phyloP scores from a whole-genome alignment of 2,888 invertebrate species.

The Anoplius nigerrimus region DNA sequence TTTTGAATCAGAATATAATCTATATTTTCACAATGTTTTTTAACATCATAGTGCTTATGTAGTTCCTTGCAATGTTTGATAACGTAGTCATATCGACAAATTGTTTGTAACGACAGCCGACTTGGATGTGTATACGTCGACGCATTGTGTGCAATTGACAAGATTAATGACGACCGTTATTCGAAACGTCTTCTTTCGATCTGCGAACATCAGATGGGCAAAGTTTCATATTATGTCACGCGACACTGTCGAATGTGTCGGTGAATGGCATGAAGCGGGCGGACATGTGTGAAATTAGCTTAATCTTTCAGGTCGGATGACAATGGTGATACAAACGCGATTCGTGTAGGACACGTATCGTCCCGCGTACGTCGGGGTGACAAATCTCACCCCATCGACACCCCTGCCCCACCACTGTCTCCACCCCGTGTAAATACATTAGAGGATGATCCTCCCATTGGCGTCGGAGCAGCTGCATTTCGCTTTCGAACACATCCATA shows the following conservation, averaged over 20 bases:
- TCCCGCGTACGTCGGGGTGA: constrained; percentile 65
- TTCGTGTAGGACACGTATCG: constrained; percentile 72
- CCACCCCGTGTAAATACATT: constrained; percentile 73
- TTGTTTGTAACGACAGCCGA: too few relatives aligned
- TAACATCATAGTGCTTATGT: too few relatives aligned
- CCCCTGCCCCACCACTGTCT: constrained; percentile 58
- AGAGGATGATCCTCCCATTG: constrained; percentile 74
- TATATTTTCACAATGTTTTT: too few relatives aligned
- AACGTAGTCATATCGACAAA: too few relatives aligned
- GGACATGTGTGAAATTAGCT: constrained; percentile 76
- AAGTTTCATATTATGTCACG: constrained; percentile 60
- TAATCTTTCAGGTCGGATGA: constrained; percentile 75
- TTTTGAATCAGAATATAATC: too few relatives aligned
- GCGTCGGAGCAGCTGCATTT: constrained; percentile 49
- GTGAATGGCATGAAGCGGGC: constrained; percentile 57
- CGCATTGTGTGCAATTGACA: constrained; percentile 15
- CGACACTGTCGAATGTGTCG: constrained; percentile 48
- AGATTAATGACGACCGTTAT: constrained; percentile 29
- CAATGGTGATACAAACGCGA: constrained; percentile 73
- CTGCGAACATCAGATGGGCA: constrained; percentile 27
- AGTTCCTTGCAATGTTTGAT: too few relatives aligned
- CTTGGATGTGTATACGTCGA: neutral
- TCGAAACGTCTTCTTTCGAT: constrained; percentile 33
- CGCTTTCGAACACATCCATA: too few relatives aligned
- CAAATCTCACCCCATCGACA: constrained; percentile 71